A percentile compares a stretch with the other conserved stretches of the same genome.
Evolutionary conservation across 2,888 invertebrate species (phyloP).

Genomic region (Drymonia ruficornis): DNA sequence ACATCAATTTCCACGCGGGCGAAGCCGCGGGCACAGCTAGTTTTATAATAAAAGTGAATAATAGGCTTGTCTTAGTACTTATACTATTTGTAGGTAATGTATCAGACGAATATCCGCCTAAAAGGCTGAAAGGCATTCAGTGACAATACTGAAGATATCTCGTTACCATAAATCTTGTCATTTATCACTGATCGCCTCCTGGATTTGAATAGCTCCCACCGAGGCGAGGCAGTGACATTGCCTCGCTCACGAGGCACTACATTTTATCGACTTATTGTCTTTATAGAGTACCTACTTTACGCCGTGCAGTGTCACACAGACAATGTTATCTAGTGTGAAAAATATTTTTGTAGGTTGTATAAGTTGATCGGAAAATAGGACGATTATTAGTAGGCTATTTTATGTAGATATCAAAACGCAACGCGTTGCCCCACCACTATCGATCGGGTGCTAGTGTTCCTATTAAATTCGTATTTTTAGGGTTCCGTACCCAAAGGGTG

Average conservation of each 20-base stretch:
- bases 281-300: not conserved
- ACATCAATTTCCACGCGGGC: too few relatives aligned
- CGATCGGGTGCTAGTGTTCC: too few relatives aligned
- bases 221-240: constrained; percentile 1
- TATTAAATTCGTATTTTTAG: too few relatives aligned
- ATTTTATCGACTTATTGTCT: not conserved
- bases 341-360: not conserved
- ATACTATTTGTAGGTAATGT: too few relatives aligned
- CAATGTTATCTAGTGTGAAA: not conserved
- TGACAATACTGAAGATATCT: constrained; percentile 1
- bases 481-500: too few relatives aligned
- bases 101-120: not conserved
- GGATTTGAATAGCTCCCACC: not conserved
- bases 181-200: not conserved
- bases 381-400: too few relatives aligned
- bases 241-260: not conserved
- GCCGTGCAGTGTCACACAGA: not conserved
- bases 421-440: too few relatives aligned
- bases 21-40: too few relatives aligned
- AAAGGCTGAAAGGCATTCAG: not conserved
- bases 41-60: too few relatives aligned
- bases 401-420: too few relatives aligned
- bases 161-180: not conserved
- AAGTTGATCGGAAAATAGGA: too few relatives aligned
- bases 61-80: too few relatives aligned